Evolutionary conservation across 1,140 invertebrate species (phyloP).

Genomic region (Apis mellifera): Amel_HAv3.1 CM009933.2:5519501-5520000

Average conservation of each 20-base stretch:
- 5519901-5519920: conserved; percentile 16
- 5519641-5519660: no score
- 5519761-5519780: neutral
- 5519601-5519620: no score
- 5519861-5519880: neutral
- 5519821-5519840: conserved; percentile 2
- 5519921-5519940: neutral
- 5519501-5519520: no score
- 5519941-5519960: conserved; percentile 13
- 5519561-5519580: no score
- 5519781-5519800: neutral
- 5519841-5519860: conserved; percentile 31
- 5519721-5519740: neutral
- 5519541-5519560: no score
- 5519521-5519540: no score
- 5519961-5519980: neutral
- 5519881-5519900: neutral
- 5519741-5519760: neutral
- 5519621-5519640: no score
- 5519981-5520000: neutral
- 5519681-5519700: no score
- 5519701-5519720: no score
- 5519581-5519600: no score
- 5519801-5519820: conserved; percentile 14
- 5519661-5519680: no score